Conservation (phyloP, 2,888 invertebrate genomes). For the Cosmorhoe ocellata region DNA sequence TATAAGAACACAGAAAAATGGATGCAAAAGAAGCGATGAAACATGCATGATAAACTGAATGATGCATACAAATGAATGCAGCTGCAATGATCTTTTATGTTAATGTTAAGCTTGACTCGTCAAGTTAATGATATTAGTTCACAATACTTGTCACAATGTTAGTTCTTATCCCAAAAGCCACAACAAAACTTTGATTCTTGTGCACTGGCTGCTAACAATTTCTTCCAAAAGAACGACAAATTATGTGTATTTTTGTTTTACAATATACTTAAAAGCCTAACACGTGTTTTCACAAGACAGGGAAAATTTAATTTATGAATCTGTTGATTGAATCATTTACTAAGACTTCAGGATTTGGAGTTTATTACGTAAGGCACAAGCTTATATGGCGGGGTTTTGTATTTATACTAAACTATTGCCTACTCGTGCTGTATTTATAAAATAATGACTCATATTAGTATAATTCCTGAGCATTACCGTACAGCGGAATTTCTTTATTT, state of each 20-base stretch:
- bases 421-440: too few relatives aligned
- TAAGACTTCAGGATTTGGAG: too few relatives aligned
- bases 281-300: too few relatives aligned
- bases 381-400: too few relatives aligned
- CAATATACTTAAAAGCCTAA: too few relatives aligned
- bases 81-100: slow-evolving; percentile 66
- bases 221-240: slow-evolving; percentile 17
- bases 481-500: too few relatives aligned
- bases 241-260: too few relatives aligned
- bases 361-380: too few relatives aligned
- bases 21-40: slow-evolving; percentile 38
- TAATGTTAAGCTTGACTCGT: slow-evolving; percentile 53
- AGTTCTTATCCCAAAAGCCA: slow-evolving; percentile 70
- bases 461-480: too few relatives aligned
- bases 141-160: slow-evolving; percentile 45
- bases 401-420: too few relatives aligned
- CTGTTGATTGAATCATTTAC: not conserved
- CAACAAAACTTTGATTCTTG: slow-evolving; percentile 73
- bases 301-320: too few relatives aligned
- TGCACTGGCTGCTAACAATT: slow-evolving; percentile 55
- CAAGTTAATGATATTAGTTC: slow-evolving; percentile 53
- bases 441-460: too few relatives aligned
- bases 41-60: slow-evolving; percentile 46
- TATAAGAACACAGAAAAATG: slow-evolving; percentile 26
- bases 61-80: slow-evolving; percentile 57